Percentiles rank a stretch among this genome's conserved stretches.
These are phyloP conservation scores for Epinephelus coioides DNA, from an alignment of 2,797 vertebrate genomes.

Conservation along the genomic window DNA sequence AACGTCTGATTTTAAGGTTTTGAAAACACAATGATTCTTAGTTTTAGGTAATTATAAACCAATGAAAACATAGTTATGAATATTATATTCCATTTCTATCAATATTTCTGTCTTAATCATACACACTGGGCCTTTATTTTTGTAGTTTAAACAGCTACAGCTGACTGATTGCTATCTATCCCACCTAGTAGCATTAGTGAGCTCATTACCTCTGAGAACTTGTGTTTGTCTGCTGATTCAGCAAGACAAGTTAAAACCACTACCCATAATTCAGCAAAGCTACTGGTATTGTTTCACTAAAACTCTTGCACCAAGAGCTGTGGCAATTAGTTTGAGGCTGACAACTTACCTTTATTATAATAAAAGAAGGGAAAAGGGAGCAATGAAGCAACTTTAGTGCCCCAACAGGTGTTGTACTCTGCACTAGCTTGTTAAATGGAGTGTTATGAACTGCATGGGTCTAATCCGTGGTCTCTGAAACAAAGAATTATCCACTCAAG, in stretches of 20 bases:
- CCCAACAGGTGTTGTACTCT: constrained; percentile 6
- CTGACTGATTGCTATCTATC: neutral
- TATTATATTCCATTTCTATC: too few relatives aligned
- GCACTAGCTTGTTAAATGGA: constrained; percentile 27
- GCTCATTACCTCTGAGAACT: constrained; percentile 11
- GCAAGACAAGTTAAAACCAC: neutral
- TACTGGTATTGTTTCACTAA: neutral
- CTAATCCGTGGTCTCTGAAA: constrained; percentile 50
- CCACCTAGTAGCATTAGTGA: neutral
- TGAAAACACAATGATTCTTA: too few relatives aligned
- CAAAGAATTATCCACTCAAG: constrained; percentile 46
- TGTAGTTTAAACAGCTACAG: neutral
- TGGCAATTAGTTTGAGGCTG: constrained; percentile 1
- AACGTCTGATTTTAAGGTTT: too few relatives aligned
- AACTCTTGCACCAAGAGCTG: neutral
- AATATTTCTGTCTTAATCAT: too few relatives aligned
- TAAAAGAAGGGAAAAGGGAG: constrained; percentile 17
- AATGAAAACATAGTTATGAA: too few relatives aligned
- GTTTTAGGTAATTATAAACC: too few relatives aligned
- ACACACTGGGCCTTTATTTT: neutral
- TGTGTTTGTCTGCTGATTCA: constrained; percentile 11
- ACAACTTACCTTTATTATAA: neutral
- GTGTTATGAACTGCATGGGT: constrained; percentile 44
- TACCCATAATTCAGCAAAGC: neutral
- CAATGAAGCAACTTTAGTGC: neutral